These are phyloP conservation scores for Lophura nycthemera DNA, from an alignment of 2,113 vertebrate genomes.

Conservation along the genomic window DNA sequence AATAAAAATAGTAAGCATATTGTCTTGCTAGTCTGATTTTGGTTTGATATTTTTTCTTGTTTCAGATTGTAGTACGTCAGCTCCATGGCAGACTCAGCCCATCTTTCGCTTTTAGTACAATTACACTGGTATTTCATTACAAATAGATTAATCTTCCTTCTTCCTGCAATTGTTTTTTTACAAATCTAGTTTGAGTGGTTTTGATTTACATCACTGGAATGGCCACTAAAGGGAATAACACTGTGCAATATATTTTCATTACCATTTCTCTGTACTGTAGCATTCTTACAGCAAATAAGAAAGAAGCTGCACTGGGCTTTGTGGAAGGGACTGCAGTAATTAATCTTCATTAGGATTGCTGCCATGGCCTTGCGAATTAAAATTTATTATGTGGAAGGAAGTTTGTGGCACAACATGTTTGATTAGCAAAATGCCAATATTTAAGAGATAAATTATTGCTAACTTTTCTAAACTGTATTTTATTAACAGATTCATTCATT, in stretches of 20 bases:
- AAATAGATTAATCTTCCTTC: slow-evolving; percentile 24
- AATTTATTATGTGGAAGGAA: slow-evolving; percentile 69
- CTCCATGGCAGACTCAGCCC: not conserved
- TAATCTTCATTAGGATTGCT: slow-evolving; percentile 79
- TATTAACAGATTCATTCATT: slow-evolving; percentile 54
- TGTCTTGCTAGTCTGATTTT: not conserved
- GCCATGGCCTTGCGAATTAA: slow-evolving; percentile 73
- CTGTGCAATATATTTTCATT: slow-evolving; percentile 65
- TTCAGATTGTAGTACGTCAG: not conserved
- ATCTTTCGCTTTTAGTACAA: not conserved
- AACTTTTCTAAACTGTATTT: slow-evolving; percentile 45
- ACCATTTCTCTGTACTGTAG: slow-evolving; percentile 18
- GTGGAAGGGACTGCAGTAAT: slow-evolving; percentile 74
- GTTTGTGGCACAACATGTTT: slow-evolving; percentile 68
- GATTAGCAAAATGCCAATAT: slow-evolving; percentile 66
- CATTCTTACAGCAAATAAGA: slow-evolving; percentile 64
- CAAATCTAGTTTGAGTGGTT: slow-evolving; percentile 24
- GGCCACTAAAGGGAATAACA: slow-evolving; percentile 44
- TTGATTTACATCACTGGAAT: slow-evolving; percentile 18
- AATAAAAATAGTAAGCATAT: not conserved
- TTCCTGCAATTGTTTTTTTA: slow-evolving; percentile 23
- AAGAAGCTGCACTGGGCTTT: slow-evolving; percentile 63
- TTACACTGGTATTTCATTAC: slow-evolving; percentile 25
- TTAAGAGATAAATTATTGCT: slow-evolving; percentile 53
- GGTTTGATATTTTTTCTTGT: not conserved